A percentile compares a stretch with the other conserved stretches of the same genome.
phyloP scores from a whole-genome alignment of 1,140 invertebrate genomes.

The Varroa destructor region DNA sequence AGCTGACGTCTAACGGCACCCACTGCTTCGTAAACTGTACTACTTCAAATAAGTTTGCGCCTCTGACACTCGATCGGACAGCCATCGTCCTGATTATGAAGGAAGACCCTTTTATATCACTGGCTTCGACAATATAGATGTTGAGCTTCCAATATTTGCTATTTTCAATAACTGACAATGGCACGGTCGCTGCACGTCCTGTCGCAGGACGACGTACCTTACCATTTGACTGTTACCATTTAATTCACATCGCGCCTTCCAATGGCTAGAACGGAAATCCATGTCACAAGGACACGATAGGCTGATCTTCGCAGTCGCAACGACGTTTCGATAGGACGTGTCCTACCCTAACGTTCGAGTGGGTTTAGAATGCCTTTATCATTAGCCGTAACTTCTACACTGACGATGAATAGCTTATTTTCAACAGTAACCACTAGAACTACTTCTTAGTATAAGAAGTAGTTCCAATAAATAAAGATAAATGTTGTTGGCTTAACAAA shows the following conservation, averaged over 20 bases:
- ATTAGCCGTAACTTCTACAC: too few species aligned
- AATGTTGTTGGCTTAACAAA: too few species aligned
- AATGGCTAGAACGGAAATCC: not conserved
- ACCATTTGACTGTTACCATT: not conserved
- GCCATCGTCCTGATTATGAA: not conserved
- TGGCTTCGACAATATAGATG: conserved; percentile 11
- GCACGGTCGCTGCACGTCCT: not conserved
- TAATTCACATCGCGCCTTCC: not conserved
- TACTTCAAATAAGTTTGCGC: not conserved
- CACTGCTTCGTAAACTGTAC: not conserved
- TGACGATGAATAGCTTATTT: too few species aligned
- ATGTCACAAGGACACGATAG: not conserved
- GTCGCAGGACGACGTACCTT: not conserved
- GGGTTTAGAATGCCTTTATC: too few species aligned
- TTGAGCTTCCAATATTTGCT: not conserved
- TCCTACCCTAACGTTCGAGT: too few species aligned
- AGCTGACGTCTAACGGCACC: not conserved
- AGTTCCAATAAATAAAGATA: too few species aligned
- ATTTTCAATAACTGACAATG: not conserved
- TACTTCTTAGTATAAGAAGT: too few species aligned
- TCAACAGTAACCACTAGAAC: too few species aligned
- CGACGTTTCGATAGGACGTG: too few species aligned
- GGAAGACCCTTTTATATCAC: not conserved
- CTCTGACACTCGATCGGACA: not conserved
- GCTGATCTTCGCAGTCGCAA: not conserved